Conservation (phyloP, 2,888 invertebrate genomes). For the Cactoblastis cactorum region DNA sequence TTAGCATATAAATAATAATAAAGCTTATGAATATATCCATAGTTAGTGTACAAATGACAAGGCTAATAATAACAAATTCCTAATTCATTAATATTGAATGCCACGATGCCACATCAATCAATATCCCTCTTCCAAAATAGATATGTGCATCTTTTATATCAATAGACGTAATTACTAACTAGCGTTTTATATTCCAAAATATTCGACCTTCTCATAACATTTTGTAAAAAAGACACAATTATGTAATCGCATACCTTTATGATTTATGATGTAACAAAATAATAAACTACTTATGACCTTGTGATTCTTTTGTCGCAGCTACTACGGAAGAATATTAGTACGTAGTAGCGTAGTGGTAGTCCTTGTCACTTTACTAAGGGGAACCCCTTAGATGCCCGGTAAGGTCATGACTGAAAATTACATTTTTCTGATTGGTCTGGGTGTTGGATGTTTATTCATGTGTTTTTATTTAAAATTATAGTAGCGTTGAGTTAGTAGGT, state of each 20-base stretch:
- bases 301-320: not conserved
- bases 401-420: too few species aligned
- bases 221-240: slow-evolving; percentile 11
- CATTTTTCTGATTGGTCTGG: too few species aligned
- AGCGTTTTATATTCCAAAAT: slow-evolving; percentile 16
- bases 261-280: slow-evolving; percentile 1
- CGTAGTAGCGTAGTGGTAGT: not conserved
- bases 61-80: not conserved
- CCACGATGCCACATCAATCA: not conserved
- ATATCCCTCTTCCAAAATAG: slow-evolving; percentile 2
- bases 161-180: not conserved
- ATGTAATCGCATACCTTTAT: slow-evolving; percentile 10
- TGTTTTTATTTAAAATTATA: too few species aligned
- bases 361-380: too few species aligned
- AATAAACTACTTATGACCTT: not conserved
- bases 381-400: too few species aligned
- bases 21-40: not conserved
- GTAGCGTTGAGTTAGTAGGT: too few species aligned
- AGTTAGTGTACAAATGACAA: not conserved
- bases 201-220: slow-evolving; percentile 7
- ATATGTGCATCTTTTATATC: not conserved
- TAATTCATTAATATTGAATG: not conserved
- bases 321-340: not conserved
- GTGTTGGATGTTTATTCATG: too few species aligned
- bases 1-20: too few species aligned